Percentiles rank a stretch among this genome's conserved stretches.
phyloP scores from a whole-genome alignment of 2,888 invertebrate species.

The Caenorhabditis sulstoni region DNA sequence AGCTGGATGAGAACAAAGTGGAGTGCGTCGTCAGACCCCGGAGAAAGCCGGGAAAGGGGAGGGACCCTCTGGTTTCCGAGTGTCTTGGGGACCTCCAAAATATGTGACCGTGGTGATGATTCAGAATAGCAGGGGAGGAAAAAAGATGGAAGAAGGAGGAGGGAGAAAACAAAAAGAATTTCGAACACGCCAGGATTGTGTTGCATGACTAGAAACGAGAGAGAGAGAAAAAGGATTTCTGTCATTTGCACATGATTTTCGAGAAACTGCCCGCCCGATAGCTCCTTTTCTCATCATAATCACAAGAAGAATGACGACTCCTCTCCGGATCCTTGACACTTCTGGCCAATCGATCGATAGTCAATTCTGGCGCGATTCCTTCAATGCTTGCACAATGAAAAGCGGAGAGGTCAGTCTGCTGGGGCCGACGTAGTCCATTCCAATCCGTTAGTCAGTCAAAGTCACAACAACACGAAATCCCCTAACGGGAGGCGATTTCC shows the following conservation, averaged over 20 bases:
- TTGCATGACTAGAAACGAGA: neutral
- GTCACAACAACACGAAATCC: too few relatives aligned
- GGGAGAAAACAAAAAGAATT: too few relatives aligned
- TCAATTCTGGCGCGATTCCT: too few relatives aligned
- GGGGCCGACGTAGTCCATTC: too few relatives aligned
- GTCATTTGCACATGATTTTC: conserved; percentile 26
- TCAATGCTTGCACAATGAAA: neutral
- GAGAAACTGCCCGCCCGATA: neutral
- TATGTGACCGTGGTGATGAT: conserved; percentile 4
- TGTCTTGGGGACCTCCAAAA: neutral
- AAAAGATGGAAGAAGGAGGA: neutral
- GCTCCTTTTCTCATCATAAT: neutral
- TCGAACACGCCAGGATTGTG: neutral
- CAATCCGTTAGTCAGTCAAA: too few relatives aligned
- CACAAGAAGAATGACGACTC: too few relatives aligned
- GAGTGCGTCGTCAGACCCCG: conserved; percentile 4
- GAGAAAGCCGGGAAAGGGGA: conserved; percentile 1
- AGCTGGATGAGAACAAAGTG: conserved; percentile 59
- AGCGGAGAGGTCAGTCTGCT: neutral
- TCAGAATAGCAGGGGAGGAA: neutral
- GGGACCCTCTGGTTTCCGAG: conserved; percentile 31
- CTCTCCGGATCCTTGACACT: too few relatives aligned
- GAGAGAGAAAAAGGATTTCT: neutral
- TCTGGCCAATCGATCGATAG: too few relatives aligned
- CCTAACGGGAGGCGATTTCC: neutral